Base-by-base conservation (phyloP, 2,797 vertebrate genomes). In the Oryzias sinensis region DNA sequence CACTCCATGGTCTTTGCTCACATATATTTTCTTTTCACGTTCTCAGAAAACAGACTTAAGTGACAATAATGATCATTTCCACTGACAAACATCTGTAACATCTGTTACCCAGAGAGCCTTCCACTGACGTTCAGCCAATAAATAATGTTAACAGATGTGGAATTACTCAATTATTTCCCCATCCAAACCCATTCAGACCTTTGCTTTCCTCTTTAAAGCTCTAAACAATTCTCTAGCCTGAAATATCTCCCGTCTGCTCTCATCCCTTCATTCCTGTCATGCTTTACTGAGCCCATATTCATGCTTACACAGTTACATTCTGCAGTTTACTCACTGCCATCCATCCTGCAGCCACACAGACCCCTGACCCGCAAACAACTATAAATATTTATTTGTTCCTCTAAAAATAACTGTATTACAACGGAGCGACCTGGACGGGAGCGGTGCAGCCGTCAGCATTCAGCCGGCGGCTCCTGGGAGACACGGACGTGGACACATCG, bases 311-410 rank as follows among this genome's bases (percentile, higher is more conserved):
- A 54, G 72, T 65, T 74, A 66, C 59, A 66, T 63, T 48, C 53
- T 59, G 43, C 46, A 59, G 76, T 82, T 72, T 77, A 81, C 80
- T 70, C 74, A 53, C 72, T 55, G 43, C 51, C 54, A 25, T 72
- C 77, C 74, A 44, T 57, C 72, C 70, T 37, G 77, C 56, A 41
- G 60, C 75, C 80, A 74, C 57, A 47, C 62, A 68, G 85, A 84
- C 84, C 84, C 68, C 80, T 88, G 85, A 90, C 88, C 88, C 77
- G 86, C 82, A 74, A 86, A 84, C 76, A 81, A 76, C 86, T 84
- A 89, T 90, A 89, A 90, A 90, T 89, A 90, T 90, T 82, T 89
- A 90, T 90, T 84, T 88, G 82, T 81, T 85, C 74, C 80, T 87
- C 82, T 89, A 89, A 89, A 90, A 89, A 90, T 90, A 90, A 86